phyloP scores from a whole-genome alignment of 2,113 vertebrate genomes.

The Colaptes auratus region DNA sequence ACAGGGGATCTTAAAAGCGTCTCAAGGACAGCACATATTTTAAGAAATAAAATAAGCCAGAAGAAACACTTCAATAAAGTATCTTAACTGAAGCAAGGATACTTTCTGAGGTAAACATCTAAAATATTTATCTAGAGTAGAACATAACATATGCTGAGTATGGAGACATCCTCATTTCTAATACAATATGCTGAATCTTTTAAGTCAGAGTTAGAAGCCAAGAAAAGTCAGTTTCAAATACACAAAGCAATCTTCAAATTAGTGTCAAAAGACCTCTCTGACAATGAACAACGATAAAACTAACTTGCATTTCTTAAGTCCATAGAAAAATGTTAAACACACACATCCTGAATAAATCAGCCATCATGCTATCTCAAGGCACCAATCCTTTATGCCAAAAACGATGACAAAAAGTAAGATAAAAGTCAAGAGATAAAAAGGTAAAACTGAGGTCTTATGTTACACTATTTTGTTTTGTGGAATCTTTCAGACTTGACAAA shows the following conservation, averaged over 20 bases:
- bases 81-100: background rate
- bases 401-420: background rate
- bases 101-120: background rate
- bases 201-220: background rate
- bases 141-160: background rate
- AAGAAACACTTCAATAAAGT: too few species aligned
- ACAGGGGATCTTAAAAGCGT: background rate
- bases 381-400: background rate
- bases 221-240: background rate
- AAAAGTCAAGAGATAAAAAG: background rate
- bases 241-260: background rate
- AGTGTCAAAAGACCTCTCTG: background rate
- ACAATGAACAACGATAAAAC: slow-evolving; percentile 9
- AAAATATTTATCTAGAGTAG: background rate
- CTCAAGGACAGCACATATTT: background rate
- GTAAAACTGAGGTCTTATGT: background rate
- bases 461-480: background rate
- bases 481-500: background rate
- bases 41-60: too few species aligned
- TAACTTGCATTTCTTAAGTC: background rate
- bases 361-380: background rate
- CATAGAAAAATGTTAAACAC: background rate
- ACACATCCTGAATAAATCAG: background rate
- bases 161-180: background rate
- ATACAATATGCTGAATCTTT: background rate